A percentile compares a stretch with the other conserved stretches of the same genome.
phyloP scores from a whole-genome alignment of 2,888 invertebrate genomes.

The Euphydryas editha region DNA sequence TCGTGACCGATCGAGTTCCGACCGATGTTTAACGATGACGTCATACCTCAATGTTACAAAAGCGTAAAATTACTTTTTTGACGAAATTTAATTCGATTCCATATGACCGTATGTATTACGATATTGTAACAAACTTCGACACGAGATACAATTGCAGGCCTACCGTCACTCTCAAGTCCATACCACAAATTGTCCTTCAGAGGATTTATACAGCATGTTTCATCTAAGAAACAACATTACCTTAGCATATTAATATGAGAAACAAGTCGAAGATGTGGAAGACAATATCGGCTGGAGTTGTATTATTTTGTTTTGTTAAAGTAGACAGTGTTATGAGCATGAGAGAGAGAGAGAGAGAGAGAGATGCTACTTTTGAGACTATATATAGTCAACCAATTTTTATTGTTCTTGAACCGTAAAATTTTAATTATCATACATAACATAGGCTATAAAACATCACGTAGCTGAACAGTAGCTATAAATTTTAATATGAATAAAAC shows the following conservation, averaged over 20 bases:
- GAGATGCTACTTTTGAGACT: too few species aligned
- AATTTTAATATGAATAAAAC: too few species aligned
- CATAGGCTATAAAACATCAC: too few species aligned
- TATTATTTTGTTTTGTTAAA: constrained; percentile 5
- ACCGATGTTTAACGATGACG: too few species aligned
- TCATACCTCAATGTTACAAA: too few species aligned
- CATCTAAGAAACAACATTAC: constrained; percentile 40
- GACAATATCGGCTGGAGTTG: constrained; percentile 21
- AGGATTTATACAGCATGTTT: constrained; percentile 48
- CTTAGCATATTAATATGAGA: constrained; percentile 34
- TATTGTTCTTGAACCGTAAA: too few species aligned
- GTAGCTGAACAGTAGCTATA: too few species aligned
- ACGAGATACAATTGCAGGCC: constrained; percentile 59
- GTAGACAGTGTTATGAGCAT: not conserved
- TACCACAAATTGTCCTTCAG: constrained; percentile 71
- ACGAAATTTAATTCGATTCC: constrained; percentile 1
- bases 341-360: too few species aligned
- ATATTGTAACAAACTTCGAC: constrained; percentile 67
- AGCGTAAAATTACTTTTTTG: too few species aligned
- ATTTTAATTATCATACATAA: too few species aligned
- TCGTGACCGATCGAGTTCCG: too few species aligned
- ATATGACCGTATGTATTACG: constrained; percentile 39
- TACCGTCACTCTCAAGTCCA: constrained; percentile 58
- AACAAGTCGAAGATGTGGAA: constrained; percentile 26
- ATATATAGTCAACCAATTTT: too few species aligned